Evolutionary conservation across 1,140 invertebrate genomes (phyloP), one percentile per base, ranked within the genome.

Genomic region (Drosophila ironensis): DNA sequence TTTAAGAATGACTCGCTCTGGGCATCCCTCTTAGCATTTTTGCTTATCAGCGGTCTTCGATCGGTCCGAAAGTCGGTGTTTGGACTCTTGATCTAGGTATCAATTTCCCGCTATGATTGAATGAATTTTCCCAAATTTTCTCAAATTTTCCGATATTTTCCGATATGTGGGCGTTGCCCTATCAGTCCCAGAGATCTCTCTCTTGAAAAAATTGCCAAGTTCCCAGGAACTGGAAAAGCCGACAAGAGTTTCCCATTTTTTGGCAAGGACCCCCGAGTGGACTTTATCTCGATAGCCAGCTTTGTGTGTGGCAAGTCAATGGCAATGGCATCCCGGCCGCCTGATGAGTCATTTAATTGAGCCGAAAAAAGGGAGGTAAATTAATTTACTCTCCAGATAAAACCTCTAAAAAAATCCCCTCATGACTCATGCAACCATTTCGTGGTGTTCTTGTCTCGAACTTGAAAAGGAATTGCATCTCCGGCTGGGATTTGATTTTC

Each of bases 331-430:
- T 40, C 22, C 17, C 22, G 46, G 19, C 68, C 42, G 57, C 59
- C 59, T 60, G 80, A 78, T 86, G 80, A 86, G 81, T 86, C 80
- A 86, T 86, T 86, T 86, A 86, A 86, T 86, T 86, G 80, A 78
- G 59, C 78, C 78, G 46, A 82, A 82, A 67, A 28, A 82, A 77
- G 59, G 3, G 9, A 14, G 73, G 60, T 84, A 78, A 78, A 86
- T 84, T 78, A 84, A 84, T 84, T 86, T 84, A 78, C 80, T 66
- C 72, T 70, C 40, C 52, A 52, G 78, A 86, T 82, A 82, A 84
- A 57, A 38, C 68, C 11, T 11, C 37, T 28, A 12, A 52, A 25
- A 56, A 71, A 61, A 50, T 44, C 35, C 50, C 28, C 42, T 4
- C 17, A 59, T 84, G 78, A 84, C 73, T 84, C 78, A 84, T 53